phyloP scores from a whole-genome alignment of 2,113 vertebrate genomes.

The Poecilia latipinna region DNA sequence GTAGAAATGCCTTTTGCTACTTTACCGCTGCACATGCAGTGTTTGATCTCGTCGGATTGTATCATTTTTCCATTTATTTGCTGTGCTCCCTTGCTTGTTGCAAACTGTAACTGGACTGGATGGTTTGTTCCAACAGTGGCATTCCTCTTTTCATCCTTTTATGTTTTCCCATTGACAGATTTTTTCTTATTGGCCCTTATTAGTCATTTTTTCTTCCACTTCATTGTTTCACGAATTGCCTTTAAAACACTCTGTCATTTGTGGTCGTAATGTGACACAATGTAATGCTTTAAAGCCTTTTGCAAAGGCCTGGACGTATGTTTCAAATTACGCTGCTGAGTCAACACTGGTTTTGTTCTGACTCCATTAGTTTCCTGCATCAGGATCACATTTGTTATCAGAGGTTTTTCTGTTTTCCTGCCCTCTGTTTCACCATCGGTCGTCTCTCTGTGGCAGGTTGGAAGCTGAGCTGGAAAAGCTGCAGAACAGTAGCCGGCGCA shows the following conservation, averaged over 20 bases:
- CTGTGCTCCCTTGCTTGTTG: background rate
- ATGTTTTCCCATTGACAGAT: background rate
- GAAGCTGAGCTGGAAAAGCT: slow-evolving; percentile 83
- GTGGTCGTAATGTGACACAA: background rate
- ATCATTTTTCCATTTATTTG: too few species aligned
- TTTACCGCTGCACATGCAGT: too few species aligned
- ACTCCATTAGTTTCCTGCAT: background rate
- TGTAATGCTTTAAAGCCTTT: background rate
- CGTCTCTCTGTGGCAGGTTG: slow-evolving; percentile 60
- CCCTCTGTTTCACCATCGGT: background rate
- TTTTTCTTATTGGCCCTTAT: too few species aligned
- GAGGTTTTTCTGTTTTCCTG: background rate
- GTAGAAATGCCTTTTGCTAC: too few species aligned
- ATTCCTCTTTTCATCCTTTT: background rate
- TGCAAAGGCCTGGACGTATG: background rate
- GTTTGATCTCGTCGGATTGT: too few species aligned
- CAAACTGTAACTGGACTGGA: background rate
- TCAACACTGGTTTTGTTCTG: background rate
- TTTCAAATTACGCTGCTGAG: background rate
- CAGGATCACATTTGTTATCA: background rate
- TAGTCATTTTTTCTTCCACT: too few species aligned
- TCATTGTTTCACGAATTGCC: too few species aligned
- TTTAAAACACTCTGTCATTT: background rate
- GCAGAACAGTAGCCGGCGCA: slow-evolving; percentile 68
- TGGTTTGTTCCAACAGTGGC: background rate